phyloP scores from a whole-genome alignment of 2,797 vertebrate genomes.

The Leptoclinus maculatus region DNA sequence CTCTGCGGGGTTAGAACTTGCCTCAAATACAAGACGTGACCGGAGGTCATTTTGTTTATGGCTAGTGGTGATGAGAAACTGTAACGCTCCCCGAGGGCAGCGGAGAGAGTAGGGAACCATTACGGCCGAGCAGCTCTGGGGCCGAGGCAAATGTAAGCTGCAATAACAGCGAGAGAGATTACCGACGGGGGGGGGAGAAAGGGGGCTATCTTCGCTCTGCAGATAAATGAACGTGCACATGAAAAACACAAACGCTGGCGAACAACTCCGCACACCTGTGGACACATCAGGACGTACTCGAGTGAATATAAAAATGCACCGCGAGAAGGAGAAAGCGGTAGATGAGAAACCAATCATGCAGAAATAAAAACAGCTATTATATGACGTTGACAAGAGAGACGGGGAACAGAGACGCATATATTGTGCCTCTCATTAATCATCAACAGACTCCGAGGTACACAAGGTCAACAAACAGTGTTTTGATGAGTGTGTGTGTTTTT shows the following conservation, averaged over 20 bases:
- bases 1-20: constrained; percentile 12
- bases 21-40: constrained; percentile 40
- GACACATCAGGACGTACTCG: constrained; percentile 19
- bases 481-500: constrained; percentile 35
- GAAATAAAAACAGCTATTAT: constrained; percentile 46
- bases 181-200: constrained; percentile 57
- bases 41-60: constrained; percentile 48
- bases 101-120: constrained; percentile 38
- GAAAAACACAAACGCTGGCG: constrained; percentile 4
- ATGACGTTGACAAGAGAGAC: constrained; percentile 44
- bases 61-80: constrained; percentile 57
- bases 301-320: background rate
- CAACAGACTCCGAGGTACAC: constrained; percentile 49
- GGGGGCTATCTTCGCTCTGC: constrained; percentile 60
- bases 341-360: constrained; percentile 50
- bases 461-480: constrained; percentile 60
- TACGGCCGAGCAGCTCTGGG: constrained; percentile 59
- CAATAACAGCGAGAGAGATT: constrained; percentile 75
- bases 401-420: constrained; percentile 44
- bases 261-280: constrained; percentile 44
- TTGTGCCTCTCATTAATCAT: constrained; percentile 63
- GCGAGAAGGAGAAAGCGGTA: constrained; percentile 15
- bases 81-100: constrained; percentile 42
- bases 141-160: constrained; percentile 71
- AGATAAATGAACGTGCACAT: constrained; percentile 34